A percentile compares a stretch with the other conserved stretches of the same genome.
phyloP scores from a whole-genome alignment of 2,888 invertebrate species.

The Oscheius sp. region DNA sequence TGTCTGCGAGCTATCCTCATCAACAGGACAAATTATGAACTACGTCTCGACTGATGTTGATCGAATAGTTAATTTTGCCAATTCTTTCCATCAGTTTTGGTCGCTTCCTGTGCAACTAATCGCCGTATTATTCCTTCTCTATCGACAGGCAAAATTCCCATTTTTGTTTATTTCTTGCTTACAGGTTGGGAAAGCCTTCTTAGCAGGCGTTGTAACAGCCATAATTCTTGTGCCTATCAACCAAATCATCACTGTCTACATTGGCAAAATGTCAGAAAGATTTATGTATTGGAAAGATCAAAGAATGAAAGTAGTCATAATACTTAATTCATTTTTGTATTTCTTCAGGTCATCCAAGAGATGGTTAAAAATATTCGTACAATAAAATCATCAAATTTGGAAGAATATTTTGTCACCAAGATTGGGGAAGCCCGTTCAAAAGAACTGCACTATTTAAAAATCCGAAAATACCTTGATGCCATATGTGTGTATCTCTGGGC shows the following conservation, averaged over 20 bases:
- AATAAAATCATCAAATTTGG: constrained; percentile 93
- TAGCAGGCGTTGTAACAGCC: constrained; percentile 89
- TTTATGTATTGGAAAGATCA: constrained; percentile 92
- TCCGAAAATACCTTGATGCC: constrained; percentile 94
- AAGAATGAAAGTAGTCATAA: constrained; percentile 80
- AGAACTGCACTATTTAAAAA: constrained; percentile 72
- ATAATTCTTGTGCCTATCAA: constrained; percentile 91
- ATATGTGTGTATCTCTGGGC: constrained; percentile 97
- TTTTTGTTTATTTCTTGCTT: constrained; percentile 6
- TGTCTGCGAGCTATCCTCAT: constrained; percentile 36
- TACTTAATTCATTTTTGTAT: background rate
- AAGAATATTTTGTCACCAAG: constrained; percentile 82
- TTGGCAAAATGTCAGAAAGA: constrained; percentile 85
- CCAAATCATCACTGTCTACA: constrained; percentile 87
- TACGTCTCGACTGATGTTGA: constrained; percentile 97
- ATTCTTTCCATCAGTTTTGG: constrained; percentile 96
- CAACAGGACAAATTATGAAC: constrained; percentile 89
- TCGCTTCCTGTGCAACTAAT: constrained; percentile 91
- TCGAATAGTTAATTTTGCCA: constrained; percentile 92
- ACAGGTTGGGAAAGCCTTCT: constrained; percentile 91
- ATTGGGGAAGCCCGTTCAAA: constrained; percentile 48
- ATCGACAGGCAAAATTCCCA: constrained; percentile 75
- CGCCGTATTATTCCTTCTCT: constrained; percentile 85
- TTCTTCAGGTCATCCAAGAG: constrained; percentile 82
- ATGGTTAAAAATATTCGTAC: constrained; percentile 87